Evolutionary conservation across 2,113 vertebrate species (phyloP).

Genomic region (Macheiramphus alcinus): DNA sequence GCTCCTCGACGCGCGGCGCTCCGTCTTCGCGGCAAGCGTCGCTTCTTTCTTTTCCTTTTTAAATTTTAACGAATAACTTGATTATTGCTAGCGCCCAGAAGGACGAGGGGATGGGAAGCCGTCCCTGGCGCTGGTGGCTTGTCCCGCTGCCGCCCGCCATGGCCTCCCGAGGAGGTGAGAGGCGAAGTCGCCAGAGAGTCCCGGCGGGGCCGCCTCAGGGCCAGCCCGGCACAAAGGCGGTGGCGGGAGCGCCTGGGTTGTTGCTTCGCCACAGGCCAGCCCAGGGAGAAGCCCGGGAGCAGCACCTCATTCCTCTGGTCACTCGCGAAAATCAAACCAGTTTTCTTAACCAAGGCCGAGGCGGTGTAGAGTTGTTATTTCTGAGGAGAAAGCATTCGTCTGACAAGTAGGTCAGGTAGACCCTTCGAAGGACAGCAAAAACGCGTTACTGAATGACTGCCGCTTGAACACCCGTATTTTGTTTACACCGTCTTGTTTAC

Average conservation of each 20-base stretch:
- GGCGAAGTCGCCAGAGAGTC: accelerated
- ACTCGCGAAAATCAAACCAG: too few species aligned
- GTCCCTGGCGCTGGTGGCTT: background rate
- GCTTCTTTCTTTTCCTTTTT: background rate
- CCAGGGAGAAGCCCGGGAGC: background rate
- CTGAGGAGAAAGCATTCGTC: background rate
- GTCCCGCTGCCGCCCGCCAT: background rate
- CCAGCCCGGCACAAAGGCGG: accelerated
- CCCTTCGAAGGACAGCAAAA: background rate
- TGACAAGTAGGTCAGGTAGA: background rate
- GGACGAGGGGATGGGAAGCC: background rate
- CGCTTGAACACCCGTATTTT: accelerated
- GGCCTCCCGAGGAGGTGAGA: background rate
- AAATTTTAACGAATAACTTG: background rate
- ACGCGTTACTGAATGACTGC: accelerated
- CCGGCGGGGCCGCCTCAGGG: background rate
- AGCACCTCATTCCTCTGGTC: too few species aligned
- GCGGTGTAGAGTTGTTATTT: background rate
- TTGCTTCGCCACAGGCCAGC: background rate
- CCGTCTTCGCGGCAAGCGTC: accelerated
- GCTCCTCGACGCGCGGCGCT: accelerated
- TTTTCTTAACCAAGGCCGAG: background rate
- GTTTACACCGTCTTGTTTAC: background rate
- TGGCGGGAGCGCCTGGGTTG: background rate
- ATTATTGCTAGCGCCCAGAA: background rate